These are phyloP conservation scores for Pollenia griseotomentosa DNA, from an alignment of 2,888 invertebrate genomes.

Conservation along the genomic window DNA sequence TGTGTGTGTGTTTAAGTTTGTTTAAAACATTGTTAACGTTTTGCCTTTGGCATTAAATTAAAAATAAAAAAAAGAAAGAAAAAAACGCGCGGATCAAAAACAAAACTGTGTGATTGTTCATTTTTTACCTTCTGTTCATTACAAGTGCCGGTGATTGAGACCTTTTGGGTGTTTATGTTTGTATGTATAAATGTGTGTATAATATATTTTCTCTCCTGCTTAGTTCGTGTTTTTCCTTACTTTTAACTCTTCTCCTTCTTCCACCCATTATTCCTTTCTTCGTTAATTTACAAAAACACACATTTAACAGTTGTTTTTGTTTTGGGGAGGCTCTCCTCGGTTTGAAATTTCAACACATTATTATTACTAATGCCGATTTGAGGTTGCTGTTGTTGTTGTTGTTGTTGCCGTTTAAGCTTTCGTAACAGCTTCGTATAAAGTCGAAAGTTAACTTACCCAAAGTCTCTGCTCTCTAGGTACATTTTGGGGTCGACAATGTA, in stretches of 20 bases:
- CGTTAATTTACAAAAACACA: not conserved
- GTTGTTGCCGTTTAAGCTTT: conserved; percentile 63
- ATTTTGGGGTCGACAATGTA: conserved; percentile 65
- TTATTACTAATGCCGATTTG: not conserved
- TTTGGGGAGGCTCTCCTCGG: conserved; percentile 65
- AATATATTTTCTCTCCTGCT: conserved; percentile 53
- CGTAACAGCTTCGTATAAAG: conserved; percentile 58
- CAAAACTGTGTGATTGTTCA: conserved; percentile 27
- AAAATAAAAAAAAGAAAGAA: no score
- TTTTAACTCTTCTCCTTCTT: conserved; percentile 37
- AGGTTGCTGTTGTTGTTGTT: conserved; percentile 16
- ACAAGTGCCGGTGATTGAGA: conserved; percentile 45
- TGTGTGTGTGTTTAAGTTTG: conserved; percentile 43
- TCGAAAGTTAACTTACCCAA: conserved; percentile 51
- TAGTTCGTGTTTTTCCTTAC: conserved; percentile 44
- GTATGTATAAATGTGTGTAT: not conserved
- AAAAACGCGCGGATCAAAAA: conserved; percentile 46
- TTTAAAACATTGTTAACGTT: conserved; percentile 60
- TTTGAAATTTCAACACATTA: conserved; percentile 51
- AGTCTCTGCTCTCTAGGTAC: conserved; percentile 47
- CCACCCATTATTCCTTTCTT: conserved; percentile 14
- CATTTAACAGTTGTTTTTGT: conserved; percentile 35
- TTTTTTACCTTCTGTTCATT: conserved; percentile 22
- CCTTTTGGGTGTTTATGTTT: conserved; percentile 4
- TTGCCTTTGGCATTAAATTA: conserved; percentile 58